These are phyloP conservation scores for Ptilonorhynchus violaceus DNA, from an alignment of 2,113 vertebrate species.

Conservation along the genomic window DNA sequence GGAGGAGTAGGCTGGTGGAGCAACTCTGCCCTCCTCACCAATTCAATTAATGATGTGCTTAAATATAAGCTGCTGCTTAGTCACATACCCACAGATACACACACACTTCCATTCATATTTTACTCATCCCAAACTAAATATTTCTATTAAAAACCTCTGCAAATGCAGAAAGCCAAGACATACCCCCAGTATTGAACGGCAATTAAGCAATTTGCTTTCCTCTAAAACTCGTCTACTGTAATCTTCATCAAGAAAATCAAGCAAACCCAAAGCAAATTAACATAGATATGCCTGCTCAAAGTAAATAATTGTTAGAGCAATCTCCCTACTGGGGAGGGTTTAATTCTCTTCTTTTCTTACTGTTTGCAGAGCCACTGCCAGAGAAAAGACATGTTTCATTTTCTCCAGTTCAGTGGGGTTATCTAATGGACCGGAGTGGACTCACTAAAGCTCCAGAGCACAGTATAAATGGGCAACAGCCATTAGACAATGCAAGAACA, in stretches of 20 bases:
- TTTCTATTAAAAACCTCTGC: not conserved
- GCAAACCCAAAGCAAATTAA: conserved; percentile 36
- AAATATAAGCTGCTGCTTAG: not conserved
- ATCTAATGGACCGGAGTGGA: conserved; percentile 33
- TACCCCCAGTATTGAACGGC: not conserved
- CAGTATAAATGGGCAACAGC: conserved; percentile 7
- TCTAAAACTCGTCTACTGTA: conserved; percentile 27
- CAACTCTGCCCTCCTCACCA: not conserved
- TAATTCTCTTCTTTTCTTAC: not conserved
- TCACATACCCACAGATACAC: not conserved
- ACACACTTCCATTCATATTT: not conserved
- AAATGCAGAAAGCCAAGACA: not conserved
- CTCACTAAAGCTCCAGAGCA: conserved; percentile 16
- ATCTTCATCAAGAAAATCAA: conserved; percentile 63
- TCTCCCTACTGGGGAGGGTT: not conserved
- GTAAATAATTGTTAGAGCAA: conserved; percentile 43
- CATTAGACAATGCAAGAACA: not conserved
- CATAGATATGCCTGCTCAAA: conserved; percentile 46
- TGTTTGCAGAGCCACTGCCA: not conserved
- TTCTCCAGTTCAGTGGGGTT: conserved; percentile 56
- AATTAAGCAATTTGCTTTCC: conserved; percentile 44
- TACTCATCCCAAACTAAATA: not conserved
- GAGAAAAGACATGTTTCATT: conserved; percentile 44
- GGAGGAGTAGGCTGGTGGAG: not conserved
- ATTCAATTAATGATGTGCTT: not conserved